Base-by-base conservation (phyloP, 2,888 invertebrate species). In the Drosophila antonietae region DNA sequence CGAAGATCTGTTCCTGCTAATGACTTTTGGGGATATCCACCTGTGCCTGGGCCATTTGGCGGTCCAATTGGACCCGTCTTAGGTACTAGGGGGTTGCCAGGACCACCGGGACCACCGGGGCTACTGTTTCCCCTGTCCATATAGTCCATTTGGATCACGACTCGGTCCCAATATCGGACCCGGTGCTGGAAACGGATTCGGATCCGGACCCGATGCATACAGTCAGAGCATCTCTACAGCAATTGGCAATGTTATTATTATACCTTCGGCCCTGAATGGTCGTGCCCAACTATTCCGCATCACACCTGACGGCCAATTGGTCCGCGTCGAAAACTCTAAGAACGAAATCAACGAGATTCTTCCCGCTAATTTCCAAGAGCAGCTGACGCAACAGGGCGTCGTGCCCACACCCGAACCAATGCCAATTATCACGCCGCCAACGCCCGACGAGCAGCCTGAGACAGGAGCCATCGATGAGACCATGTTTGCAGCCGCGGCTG, bases 81-180 rank as follows among this genome's bases (percentile, higher is more conserved):
- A 2, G 85, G 85, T 9, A 89, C 87, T 1, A 59, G 82, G 7
- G 85, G 86, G 0, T n/a, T 80, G 23, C 86, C 86, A 0, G 85
- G 86, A 15, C 88, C 88, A 7, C 88, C 88, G 0, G 88, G 88
- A n/a, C 78, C 87, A 0, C 89, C 90, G 6, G 6, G 88, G 86
- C 33, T 82, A 73, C 43, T 86, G 86, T 33, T 88, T 87, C 12
- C 88, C 81, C 28, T 86, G 86, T n/a, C 85, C 85, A 3, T 62
- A 10, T 20, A 37, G 47, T 63, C 64, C 56, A 0, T 12, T 60
- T 23, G 80, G 80, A 8, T 53, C 68, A 0, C 63, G 64, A 28
- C 18, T 33, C 1, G 33, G 63, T 3, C 70, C 73, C 12, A 63
- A 49, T 3, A 18, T 60, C 0, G 39, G 55, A 39, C 28, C 55